A percentile compares a stretch with the other conserved stretches of the same genome.
phyloP scores from a whole-genome alignment of 2,113 vertebrate species.

The Phrynocephalus versicolor region DNA sequence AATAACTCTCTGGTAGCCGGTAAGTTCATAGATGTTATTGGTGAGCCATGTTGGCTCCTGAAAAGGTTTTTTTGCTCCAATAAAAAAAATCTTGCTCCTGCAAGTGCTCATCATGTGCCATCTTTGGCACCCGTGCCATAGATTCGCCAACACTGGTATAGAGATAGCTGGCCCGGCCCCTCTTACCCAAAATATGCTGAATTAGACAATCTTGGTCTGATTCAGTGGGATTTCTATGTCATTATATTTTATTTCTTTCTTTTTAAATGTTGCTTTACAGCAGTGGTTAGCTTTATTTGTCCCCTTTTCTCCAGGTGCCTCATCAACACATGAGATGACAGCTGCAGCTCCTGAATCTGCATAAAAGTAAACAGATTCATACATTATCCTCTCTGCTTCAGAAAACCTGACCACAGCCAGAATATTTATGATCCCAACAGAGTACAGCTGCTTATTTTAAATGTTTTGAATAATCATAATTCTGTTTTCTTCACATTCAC shows the following conservation, averaged over 20 bases:
- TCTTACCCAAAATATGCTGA: neutral
- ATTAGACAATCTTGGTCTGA: neutral
- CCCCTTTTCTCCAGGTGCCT: neutral
- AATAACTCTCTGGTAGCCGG: too few relatives aligned
- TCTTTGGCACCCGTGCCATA: too few relatives aligned
- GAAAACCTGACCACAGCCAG: neutral
- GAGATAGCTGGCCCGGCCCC: neutral
- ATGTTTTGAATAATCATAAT: slow-evolving; percentile 23
- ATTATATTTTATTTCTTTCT: neutral
- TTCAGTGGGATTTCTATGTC: neutral
- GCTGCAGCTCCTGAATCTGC: neutral
- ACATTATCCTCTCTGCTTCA: neutral
- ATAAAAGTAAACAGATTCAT: neutral
- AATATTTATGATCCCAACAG: neutral
- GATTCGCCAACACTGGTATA: too few relatives aligned
- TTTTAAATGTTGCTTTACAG: neutral
- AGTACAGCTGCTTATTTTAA: slow-evolving; percentile 1
- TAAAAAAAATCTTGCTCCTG: too few relatives aligned
- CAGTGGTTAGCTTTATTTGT: neutral
- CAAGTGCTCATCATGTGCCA: too few relatives aligned
- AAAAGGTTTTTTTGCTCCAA: too few relatives aligned
- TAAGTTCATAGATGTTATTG: too few relatives aligned
- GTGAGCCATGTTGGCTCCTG: too few relatives aligned
- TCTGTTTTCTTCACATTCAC: neutral
- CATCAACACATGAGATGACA: neutral